Base-by-base conservation (phyloP, 2,888 invertebrate species). In the Andrena fulva region DNA sequence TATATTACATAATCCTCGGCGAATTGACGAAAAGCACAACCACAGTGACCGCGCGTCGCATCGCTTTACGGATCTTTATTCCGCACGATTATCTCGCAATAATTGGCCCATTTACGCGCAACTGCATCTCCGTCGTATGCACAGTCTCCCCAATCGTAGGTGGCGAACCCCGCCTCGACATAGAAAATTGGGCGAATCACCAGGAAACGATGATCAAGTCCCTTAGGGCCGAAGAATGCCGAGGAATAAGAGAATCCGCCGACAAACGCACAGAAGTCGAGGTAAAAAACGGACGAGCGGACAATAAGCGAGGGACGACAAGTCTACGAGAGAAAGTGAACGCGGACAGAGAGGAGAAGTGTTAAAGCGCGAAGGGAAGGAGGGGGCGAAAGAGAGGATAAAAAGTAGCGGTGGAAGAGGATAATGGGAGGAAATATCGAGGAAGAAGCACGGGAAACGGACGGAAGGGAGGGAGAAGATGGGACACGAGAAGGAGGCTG, bases 361-460 rank as follows among this genome's bases (percentile, higher is more conserved):
- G 42, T 42, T 42, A 42, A 42, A 16, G 42, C 42, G 42, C 4
- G 16, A 42, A 16, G 16, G 42, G 42, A 16, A 5, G 42, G 42
- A 5, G 33, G 16, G 42, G 42, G 42, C 16, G 42, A 42, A 16
- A 16, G 42, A 42, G 42, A 42, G 42, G 42, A 4, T 42, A 33
- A 59, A 7, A 48, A 59, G 73, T 29, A 31, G 24, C 12, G 59
- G 33, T 2, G 29, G 24, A 66, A 42, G 62, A 24, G 59, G 33
- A 60, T 56, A 56, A 42, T 33, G 24, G 50, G n/a, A 20, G 33
- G 59, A 54, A 54, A 56, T 69, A 60, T 33, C 20, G 27, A 59
- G 60, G 52, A 67, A 52, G 54, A 62, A 48, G 35, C 31, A 72
- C 2, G 42, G 29, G 60, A 77, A 70, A 72, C n/a, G 64, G 64